phyloP scores from a whole-genome alignment of 2,113 vertebrate species.

The Arothron firmamentum region DNA sequence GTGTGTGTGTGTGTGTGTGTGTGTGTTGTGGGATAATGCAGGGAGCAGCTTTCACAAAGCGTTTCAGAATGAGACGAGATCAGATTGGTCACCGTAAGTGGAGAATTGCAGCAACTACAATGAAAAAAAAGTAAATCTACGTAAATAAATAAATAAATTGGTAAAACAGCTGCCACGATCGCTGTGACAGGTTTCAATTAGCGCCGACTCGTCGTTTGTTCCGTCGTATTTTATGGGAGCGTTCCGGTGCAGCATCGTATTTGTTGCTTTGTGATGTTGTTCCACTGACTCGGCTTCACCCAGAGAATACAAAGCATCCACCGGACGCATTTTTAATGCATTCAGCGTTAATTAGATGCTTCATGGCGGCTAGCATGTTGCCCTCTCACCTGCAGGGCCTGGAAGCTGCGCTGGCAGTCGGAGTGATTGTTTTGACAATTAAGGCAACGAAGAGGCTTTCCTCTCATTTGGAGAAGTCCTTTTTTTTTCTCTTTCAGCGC shows the following conservation, averaged over 20 bases:
- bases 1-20: slow-evolving; percentile 7
- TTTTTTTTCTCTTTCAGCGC: slow-evolving; percentile 8
- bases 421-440: slow-evolving; percentile 47
- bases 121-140: not conserved
- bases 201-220: too few relatives aligned
- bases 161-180: not conserved
- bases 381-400: slow-evolving; percentile 45
- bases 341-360: slow-evolving; percentile 47
- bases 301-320: slow-evolving; percentile 13
- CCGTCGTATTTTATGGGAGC: not conserved
- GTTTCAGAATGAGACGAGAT: not conserved
- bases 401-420: slow-evolving; percentile 23
- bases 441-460: slow-evolving; percentile 23
- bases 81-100: too few relatives aligned
- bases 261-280: not conserved
- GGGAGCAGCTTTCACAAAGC: not conserved
- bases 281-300: slow-evolving; percentile 1
- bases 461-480: slow-evolving; percentile 24
- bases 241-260: slow-evolving; percentile 6
- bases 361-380: slow-evolving; percentile 39
- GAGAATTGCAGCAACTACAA: not conserved
- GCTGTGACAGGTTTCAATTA: too few relatives aligned
- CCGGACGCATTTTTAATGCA: slow-evolving; percentile 31
- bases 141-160: not conserved
- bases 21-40: slow-evolving; percentile 4